phyloP scores from a whole-genome alignment of 1,140 invertebrate genomes.

The Drosophila triauraria region DNA sequence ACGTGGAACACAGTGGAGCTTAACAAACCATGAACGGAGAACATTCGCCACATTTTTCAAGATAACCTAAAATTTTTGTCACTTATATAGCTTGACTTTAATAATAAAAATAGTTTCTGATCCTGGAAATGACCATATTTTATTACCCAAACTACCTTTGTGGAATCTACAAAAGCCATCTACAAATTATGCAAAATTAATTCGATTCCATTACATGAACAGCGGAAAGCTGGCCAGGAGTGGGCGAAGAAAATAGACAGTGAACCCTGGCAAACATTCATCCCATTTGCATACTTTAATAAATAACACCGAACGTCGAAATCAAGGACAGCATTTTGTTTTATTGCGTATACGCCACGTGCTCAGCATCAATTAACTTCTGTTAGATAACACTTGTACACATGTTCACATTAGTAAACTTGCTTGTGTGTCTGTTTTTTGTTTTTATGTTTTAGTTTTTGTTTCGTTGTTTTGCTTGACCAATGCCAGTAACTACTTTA shows the following conservation, averaged over 20 bases:
- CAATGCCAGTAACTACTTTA: constrained; percentile 2
- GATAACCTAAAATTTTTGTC: too few relatives aligned
- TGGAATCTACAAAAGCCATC: background rate
- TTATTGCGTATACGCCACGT: constrained; percentile 38
- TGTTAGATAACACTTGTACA: constrained; percentile 13
- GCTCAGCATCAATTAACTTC: constrained; percentile 30
- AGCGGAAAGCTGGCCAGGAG: background rate
- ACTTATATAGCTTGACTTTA: too few relatives aligned
- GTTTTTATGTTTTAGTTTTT: background rate
- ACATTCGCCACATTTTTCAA: too few relatives aligned
- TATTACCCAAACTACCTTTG: too few relatives aligned
- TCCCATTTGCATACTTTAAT: constrained; percentile 44
- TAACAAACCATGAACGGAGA: background rate
- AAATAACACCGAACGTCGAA: constrained; percentile 25
- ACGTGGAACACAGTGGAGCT: constrained; percentile 9
- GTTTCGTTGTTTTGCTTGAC: background rate
- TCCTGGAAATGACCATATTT: too few relatives aligned
- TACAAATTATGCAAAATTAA: constrained; percentile 44
- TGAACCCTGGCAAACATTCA: constrained; percentile 27
- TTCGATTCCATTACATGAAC: constrained; percentile 30
- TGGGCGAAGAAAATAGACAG: background rate
- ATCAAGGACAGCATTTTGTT: constrained; percentile 6
- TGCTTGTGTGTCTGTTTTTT: background rate
- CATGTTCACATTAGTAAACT: background rate
- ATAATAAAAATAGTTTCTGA: too few relatives aligned